A percentile compares a stretch with the other conserved stretches of the same genome.
Evolutionary conservation across 2,888 invertebrate species (phyloP).

Genomic region (Hemistola chrysoprasaria): DNA sequence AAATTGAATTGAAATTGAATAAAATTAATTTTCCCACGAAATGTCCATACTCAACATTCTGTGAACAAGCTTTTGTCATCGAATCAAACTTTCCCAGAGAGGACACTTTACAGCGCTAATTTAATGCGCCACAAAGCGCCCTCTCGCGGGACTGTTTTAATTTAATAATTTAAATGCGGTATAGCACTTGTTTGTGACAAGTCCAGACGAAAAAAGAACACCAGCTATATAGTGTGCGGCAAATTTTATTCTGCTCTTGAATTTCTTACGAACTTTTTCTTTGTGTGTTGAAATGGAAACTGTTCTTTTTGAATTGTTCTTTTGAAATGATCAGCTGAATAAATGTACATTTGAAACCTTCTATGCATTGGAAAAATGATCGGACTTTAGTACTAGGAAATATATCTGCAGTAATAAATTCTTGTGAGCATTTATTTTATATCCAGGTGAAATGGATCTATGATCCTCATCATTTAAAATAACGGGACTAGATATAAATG

Average conservation of each 20-base stretch:
- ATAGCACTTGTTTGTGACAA: conserved; percentile 33
- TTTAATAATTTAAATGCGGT: conserved; percentile 45
- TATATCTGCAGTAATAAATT: too few relatives aligned
- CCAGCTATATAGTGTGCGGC: conserved; percentile 16
- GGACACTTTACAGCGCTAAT: conserved; percentile 29
- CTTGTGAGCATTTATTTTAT: too few relatives aligned
- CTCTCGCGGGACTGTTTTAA: conserved; percentile 37
- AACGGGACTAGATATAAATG: too few relatives aligned
- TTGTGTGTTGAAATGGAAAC: conserved; percentile 22
- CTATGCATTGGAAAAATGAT: too few relatives aligned
- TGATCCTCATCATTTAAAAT: too few relatives aligned
- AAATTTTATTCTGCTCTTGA: conserved; percentile 22
- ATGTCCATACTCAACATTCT: conserved; percentile 3
- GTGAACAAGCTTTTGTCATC: conserved; percentile 20
- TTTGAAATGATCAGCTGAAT: background rate
- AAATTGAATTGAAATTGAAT: too few relatives aligned
- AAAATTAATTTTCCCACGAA: background rate
- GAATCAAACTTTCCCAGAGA: conserved; percentile 32
- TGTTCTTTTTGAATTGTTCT: conserved; percentile 13
- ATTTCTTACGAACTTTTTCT: conserved; percentile 11
- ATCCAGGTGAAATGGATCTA: too few relatives aligned
- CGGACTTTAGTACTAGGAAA: too few relatives aligned
- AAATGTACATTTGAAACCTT: too few relatives aligned
- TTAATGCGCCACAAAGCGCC: conserved; percentile 32
- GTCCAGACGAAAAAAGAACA: conserved; percentile 24